Evolutionary conservation across 2,888 invertebrate species (phyloP), one percentile per base, ranked within the genome.

Genomic region (Lucinisca nassula): DNA sequence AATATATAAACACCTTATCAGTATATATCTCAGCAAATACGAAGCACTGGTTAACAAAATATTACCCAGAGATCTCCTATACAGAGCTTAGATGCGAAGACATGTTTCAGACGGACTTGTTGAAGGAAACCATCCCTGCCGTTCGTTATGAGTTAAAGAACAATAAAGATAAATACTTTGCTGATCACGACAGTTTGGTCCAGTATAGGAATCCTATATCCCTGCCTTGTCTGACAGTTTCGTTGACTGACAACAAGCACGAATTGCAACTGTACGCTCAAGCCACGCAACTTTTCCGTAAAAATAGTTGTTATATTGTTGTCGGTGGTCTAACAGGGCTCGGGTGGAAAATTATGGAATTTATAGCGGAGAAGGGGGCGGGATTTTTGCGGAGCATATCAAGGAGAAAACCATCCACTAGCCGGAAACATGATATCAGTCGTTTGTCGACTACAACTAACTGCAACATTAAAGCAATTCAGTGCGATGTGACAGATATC

Each of bases 291-390:
- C 12, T 61, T 3, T 61, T 61, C 14, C 2, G 61, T 12, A 10
- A 27, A 27, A 2, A 61, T 6, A 30, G 61, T 3, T 61, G 61
- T 24, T 61, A 61, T 58, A 17, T 92, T n/a, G 86, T 92, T 35
- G 81, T 91, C 12, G 92, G 92, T n/a, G 92, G 92, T 10, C 74
- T 90, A 12, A 89, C 88, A n/a, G 92, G 92, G 0, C 83, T 92
- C 24, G 92, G 92, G 12, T 91, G 92, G 92, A 87, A 88, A 74
- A 75, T 88, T n/a, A 84, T 88, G 2, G 58, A 85, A 12, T 80
- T 79, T 35, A 55, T 92, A 12, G 89, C 91, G 8, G 76, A 70
- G 17, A 75, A 45, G 14, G 89, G 89, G 0, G 92, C 88, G 3
- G 91, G 91, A n/a, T 35, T 37, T 14, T 79, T 92, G n/a, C 77